These are phyloP conservation scores for Gryllus bimaculatus DNA, from an alignment of 1,140 invertebrate species.

Conservation along the genomic window DNA sequence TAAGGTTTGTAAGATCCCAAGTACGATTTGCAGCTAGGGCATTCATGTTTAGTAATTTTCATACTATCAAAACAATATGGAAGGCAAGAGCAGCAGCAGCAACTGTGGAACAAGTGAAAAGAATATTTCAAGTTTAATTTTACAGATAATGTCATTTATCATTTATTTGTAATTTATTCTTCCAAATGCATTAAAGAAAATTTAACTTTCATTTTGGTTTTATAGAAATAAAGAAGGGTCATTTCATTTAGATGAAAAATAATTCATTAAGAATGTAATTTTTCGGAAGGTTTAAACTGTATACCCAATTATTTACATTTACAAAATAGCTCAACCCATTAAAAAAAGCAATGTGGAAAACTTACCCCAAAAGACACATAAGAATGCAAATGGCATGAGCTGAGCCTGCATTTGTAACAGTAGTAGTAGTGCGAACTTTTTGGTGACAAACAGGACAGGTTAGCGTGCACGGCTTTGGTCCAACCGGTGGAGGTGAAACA, in stretches of 20 bases:
- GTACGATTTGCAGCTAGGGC: background rate
- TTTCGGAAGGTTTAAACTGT: background rate
- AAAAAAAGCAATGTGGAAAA: background rate
- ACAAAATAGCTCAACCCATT: too few species aligned
- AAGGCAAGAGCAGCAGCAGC: background rate
- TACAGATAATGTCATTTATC: background rate
- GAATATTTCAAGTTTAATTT: background rate
- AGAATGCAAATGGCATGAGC: background rate
- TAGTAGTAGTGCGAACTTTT: background rate
- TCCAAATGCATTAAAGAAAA: background rate
- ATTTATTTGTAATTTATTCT: background rate
- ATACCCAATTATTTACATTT: too few species aligned
- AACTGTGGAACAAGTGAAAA: background rate
- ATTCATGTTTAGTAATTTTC: background rate
- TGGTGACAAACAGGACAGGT: background rate
- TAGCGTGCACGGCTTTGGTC: background rate
- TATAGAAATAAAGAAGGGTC: background rate
- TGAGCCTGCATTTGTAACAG: background rate
- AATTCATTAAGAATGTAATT: background rate
- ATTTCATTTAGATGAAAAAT: background rate
- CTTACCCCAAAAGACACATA: background rate
- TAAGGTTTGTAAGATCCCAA: background rate
- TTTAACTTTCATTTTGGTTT: background rate
- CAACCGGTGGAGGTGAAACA: background rate
- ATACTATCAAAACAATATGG: background rate